Conservation (phyloP, 2,888 invertebrate genomes). For the Polia nebulosa region DNA sequence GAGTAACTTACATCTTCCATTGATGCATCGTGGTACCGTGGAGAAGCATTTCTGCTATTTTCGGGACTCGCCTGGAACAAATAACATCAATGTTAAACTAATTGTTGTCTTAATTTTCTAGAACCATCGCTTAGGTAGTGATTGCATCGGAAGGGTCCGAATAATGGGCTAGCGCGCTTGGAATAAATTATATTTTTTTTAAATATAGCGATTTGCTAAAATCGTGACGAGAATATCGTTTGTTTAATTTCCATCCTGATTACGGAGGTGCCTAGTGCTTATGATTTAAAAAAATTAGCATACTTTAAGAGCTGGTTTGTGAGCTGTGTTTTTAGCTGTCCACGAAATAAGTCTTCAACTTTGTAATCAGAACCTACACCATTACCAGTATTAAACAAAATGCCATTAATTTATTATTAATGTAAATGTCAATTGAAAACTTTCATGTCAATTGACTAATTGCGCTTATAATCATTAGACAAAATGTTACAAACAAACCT, state of each 20-base stretch:
- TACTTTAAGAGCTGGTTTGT: too few species aligned
- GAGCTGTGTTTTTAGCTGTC: too few species aligned
- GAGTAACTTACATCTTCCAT: conserved; percentile 87
- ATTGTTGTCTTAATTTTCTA: too few species aligned
- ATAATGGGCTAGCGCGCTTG: too few species aligned
- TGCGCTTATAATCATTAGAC: background rate
- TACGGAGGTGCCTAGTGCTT: background rate
- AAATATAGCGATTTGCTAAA: too few species aligned
- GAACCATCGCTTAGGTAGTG: background rate
- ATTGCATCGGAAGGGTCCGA: background rate
- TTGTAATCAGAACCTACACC: background rate
- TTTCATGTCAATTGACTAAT: background rate
- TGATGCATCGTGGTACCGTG: conserved; percentile 87
- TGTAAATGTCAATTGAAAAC: background rate
- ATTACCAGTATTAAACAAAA: too few species aligned
- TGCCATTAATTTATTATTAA: too few species aligned
- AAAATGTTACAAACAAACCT: background rate
- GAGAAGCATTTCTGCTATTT: conserved; percentile 89
- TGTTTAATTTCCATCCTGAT: background rate
- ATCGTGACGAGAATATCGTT: background rate
- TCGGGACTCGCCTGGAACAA: conserved; percentile 89
- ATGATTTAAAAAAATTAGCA: background rate
- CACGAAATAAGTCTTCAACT: background rate
- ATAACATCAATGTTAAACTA: conserved; percentile 44
- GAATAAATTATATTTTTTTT: too few species aligned